Evolutionary conservation across 2,113 vertebrate species (phyloP), one percentile per base, ranked within the genome.

Genomic region (Pagrus major): DNA sequence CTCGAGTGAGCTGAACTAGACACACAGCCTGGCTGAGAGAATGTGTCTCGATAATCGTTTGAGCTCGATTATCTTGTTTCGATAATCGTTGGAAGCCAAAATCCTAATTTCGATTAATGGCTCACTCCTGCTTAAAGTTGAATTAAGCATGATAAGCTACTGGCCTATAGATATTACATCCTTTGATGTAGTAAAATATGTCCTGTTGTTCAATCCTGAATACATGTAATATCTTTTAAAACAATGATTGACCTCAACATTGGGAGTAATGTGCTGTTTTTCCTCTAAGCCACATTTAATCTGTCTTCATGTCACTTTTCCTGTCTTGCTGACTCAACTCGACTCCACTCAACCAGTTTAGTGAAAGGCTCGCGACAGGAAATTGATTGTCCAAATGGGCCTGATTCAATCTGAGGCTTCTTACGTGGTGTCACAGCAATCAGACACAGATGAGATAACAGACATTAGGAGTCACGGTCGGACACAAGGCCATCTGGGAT

Each of bases 391-490:
- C 71, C 42, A 76, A 88, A 84, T 74, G 78, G 75, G 69, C 64
- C 71, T 89, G 81, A 92, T 90, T 92, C 42, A 86, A 89, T 92
- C 86, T 58, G 68, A 81, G 74, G 9, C 52, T 71, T 67, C 31
- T 85, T 74, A 77, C 46, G 37, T 60, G 46, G 83, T 90, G 89
- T 86, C 81, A 37, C 82, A 80, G 76, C 79, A 78, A 84, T 89
- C 88, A 70, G 73, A 29, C 60, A 14, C 77, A 64, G 87, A 92
- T 88, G 85, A 89, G 86, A 91, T 92, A 86, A 89, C 71, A 52
- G 60, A 66, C 81, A 83, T 84, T 67, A 91, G 72, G 49, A 79
- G 64, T 12, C 52, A 78, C 51, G 41, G 60, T 58, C 6, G 52
- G 68, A 88, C 84, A 74, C 35, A 16, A 64, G 54, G 51, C 76